Evolutionary conservation across 1,140 invertebrate species (phyloP).

Genomic region (Dreissena polymorpha): DNA sequence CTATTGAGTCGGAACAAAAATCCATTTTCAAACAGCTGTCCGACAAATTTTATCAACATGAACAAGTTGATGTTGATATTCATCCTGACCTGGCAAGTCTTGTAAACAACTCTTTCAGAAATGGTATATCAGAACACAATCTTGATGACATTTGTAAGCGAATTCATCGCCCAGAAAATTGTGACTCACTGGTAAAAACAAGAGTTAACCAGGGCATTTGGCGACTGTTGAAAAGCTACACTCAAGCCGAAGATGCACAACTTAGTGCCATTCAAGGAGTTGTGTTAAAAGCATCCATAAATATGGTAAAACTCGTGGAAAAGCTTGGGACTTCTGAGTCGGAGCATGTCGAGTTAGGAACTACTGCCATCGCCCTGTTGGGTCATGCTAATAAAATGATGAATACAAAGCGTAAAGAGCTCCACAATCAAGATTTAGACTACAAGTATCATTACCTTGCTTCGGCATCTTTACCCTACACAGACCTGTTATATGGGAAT

Average conservation of each 20-base stretch:
- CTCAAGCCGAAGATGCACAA: conserved; percentile 20
- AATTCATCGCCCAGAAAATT: conserved; percentile 20
- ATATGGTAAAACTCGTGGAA: conserved; percentile 31
- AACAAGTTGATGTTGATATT: conserved; percentile 20
- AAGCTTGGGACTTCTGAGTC: conserved; percentile 9
- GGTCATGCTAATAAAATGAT: conserved; percentile 31
- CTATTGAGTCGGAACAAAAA: no score
- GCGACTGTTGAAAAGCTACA: conserved; percentile 20
- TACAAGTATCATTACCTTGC: conserved; percentile 36
- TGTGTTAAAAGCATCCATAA: conserved; percentile 14
- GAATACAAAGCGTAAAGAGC: conserved; percentile 14
- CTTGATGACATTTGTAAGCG: conserved; percentile 14
- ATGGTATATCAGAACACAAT: conserved; percentile 26
- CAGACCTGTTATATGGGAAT: conserved; percentile 27
- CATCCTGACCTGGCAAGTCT: conserved; percentile 25
- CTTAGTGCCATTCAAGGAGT: conserved; percentile 10
- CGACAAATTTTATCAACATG: conserved; percentile 7
- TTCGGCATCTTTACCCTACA: conserved; percentile 18
- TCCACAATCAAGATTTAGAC: conserved; percentile 27
- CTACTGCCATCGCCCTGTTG: conserved; percentile 7
- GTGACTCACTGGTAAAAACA: conserved; percentile 34
- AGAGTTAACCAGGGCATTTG: conserved; percentile 40
- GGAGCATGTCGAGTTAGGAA: conserved; percentile 25
- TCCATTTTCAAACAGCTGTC: conserved; percentile 6
- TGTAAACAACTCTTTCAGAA: conserved; percentile 35